A percentile compares a stretch with the other conserved stretches of the same genome.
These are phyloP conservation scores for Biston stratarius DNA, from an alignment of 2,888 invertebrate genomes.

Conservation along the genomic window DNA sequence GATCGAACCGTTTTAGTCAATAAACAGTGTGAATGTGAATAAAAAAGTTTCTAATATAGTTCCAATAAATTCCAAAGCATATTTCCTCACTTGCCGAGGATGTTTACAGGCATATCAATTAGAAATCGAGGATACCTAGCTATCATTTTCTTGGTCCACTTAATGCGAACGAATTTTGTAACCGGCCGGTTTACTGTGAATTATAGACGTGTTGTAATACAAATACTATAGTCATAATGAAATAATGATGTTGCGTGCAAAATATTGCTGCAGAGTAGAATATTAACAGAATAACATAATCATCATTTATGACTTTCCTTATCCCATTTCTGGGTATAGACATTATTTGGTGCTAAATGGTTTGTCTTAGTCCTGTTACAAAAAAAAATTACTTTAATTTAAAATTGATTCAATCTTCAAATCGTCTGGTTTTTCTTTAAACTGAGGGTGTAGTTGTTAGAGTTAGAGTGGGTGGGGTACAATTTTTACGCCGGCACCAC, in stretches of 20 bases:
- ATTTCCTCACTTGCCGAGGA: constrained; percentile 19
- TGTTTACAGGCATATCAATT: constrained; percentile 28
- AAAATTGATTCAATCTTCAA: too few species aligned
- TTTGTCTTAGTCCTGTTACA: too few species aligned
- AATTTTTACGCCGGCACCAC: too few species aligned
- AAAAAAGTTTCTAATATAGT: not conserved
- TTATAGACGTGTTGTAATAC: constrained; percentile 35
- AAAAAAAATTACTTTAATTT: too few species aligned
- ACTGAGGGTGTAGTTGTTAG: too few species aligned
- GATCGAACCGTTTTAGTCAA: too few species aligned
- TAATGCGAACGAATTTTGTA: constrained; percentile 38
- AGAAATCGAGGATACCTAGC: constrained; percentile 37
- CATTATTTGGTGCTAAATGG: too few species aligned
- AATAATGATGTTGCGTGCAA: constrained; percentile 27
- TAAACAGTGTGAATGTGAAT: too few species aligned
- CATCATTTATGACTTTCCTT: too few species aligned
- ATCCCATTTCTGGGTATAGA: too few species aligned
- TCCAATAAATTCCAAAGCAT: not conserved
- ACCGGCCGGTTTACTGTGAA: constrained; percentile 29
- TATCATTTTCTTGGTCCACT: constrained; percentile 39
- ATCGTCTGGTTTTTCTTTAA: too few species aligned
- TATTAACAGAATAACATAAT: not conserved
- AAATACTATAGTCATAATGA: constrained; percentile 17
- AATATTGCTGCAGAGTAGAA: constrained; percentile 1
- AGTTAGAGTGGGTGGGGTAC: too few species aligned